Evolutionary conservation across 2,888 invertebrate genomes (phyloP).

Genomic region (Aphidius colemani): DNA sequence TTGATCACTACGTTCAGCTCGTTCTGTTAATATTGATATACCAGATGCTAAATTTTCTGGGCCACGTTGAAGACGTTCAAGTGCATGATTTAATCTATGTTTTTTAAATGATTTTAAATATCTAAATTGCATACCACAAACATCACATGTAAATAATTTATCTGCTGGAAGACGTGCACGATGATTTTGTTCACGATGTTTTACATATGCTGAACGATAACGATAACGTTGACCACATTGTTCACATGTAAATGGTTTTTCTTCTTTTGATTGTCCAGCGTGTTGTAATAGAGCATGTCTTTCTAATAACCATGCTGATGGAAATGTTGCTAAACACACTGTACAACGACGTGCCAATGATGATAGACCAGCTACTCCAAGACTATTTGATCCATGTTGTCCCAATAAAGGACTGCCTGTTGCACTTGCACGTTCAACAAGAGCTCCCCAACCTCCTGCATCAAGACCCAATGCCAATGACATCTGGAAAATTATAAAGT

Average conservation of each 20-base stretch:
- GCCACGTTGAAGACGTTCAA: conserved; percentile 77
- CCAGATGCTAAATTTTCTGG: conserved; percentile 45
- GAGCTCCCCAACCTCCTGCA: conserved; percentile 60
- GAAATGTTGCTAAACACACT: conserved; percentile 84
- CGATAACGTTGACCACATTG: conserved; percentile 90
- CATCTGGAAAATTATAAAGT: conserved; percentile 46
- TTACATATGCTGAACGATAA: conserved; percentile 82
- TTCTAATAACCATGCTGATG: conserved; percentile 85
- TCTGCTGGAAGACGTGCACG: conserved; percentile 85
- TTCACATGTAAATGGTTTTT: conserved; percentile 89
- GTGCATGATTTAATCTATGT: conserved; percentile 83
- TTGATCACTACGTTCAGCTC: conserved; percentile 66
- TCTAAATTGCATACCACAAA: conserved; percentile 89
- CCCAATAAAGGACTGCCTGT: conserved; percentile 50
- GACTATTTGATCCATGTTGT: conserved; percentile 35
- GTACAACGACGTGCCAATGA: conserved; percentile 69
- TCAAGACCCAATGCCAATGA: conserved; percentile 57
- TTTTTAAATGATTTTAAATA: conserved; percentile 90
- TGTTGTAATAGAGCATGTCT: conserved; percentile 86
- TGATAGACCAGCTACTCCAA: conserved; percentile 51
- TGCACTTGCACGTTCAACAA: conserved; percentile 54
- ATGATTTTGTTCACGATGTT: conserved; percentile 88
- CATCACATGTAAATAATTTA: conserved; percentile 88
- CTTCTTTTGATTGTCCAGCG: conserved; percentile 71
- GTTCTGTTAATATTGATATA: conserved; percentile 24